Base-by-base conservation (phyloP, 2,888 invertebrate species). In the Autographa pulchrina region DNA sequence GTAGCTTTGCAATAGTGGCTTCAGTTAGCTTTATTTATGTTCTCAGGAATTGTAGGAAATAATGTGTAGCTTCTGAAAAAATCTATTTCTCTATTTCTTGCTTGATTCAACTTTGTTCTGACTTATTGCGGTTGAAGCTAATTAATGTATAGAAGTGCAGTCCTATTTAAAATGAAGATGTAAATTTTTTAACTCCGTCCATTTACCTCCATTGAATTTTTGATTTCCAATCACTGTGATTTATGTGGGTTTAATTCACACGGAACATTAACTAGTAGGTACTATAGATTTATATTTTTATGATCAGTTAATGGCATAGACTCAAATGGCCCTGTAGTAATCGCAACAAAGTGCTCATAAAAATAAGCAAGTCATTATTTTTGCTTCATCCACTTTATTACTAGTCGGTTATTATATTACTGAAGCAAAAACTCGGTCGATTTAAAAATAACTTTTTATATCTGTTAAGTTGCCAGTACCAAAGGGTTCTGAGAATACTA, bases 341-440 rank as follows among this genome's bases (percentile, higher is more conserved):
- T 48, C n/a, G 48, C 16, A 48, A 48, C n/a, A 6, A n/a, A n/a
- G 16, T 7, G 14, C n/a, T n/a, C 48, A 48, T 48, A 48, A n/a
- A 48, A 48, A 16, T n/a, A 48, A 48, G n/a, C 48, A 48, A n/a
- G 48, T 48, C 48, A 48, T 48, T 48, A 48, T 48, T 48, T 48
- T 48, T 48, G 48, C 48, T 48, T 48, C 48, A n/a, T 48, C 48
- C n/a, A 48, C 48, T 48, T 48, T 48, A 48, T 48, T 48, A 48
- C n/a, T n/a, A 8, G 48, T n/a, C n/a, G n/a, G 4, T 35, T 9
- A 35, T 35, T 4, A 41, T n/a, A 48, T 6, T 48, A n/a, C 7
- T 5, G 48, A 16, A 48, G 41, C 43, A 43, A 43, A 48, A 48
- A 48, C n/a, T 48, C 16, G 48, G n/a, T n/a, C n/a, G 48, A 48